Conservation (phyloP, 2,888 invertebrate genomes). For the Balanococcus diminutus region DNA sequence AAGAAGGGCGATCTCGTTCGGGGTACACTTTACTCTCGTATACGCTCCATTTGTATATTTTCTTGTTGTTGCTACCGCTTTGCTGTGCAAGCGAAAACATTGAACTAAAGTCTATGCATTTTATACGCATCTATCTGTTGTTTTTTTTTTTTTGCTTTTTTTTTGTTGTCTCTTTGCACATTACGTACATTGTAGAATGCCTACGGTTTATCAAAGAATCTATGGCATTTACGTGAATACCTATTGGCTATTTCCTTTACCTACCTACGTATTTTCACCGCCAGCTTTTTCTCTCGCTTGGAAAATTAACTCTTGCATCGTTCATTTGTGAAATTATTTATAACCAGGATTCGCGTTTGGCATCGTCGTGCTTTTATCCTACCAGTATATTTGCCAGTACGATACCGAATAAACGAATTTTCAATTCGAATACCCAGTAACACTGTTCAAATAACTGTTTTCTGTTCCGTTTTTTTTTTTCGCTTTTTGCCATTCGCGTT, state of each 20-base stretch:
- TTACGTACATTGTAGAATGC: not conserved
- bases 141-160: no score
- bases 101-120: not conserved
- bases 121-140: not conserved
- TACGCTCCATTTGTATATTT: conserved; percentile 29
- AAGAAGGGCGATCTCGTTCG: not conserved
- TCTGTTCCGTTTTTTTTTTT: not conserved
- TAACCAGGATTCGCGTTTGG: not conserved
- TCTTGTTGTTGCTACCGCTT: not conserved
- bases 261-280: not conserved
- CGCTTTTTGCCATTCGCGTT: not conserved
- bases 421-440: not conserved
- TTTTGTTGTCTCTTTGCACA: conserved; percentile 2
- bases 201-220: not conserved
- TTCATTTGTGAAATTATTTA: conserved; percentile 21
- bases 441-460: not conserved
- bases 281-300: conserved; percentile 1
- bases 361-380: not conserved
- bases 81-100: not conserved
- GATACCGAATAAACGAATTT: not conserved
- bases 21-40: not conserved
- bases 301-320: conserved; percentile 3
- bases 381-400: not conserved
- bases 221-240: not conserved
- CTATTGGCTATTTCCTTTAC: no score